These are phyloP conservation scores for Dryobates pubescens DNA, from an alignment of 2,797 vertebrate species.

Conservation along the genomic window DNA sequence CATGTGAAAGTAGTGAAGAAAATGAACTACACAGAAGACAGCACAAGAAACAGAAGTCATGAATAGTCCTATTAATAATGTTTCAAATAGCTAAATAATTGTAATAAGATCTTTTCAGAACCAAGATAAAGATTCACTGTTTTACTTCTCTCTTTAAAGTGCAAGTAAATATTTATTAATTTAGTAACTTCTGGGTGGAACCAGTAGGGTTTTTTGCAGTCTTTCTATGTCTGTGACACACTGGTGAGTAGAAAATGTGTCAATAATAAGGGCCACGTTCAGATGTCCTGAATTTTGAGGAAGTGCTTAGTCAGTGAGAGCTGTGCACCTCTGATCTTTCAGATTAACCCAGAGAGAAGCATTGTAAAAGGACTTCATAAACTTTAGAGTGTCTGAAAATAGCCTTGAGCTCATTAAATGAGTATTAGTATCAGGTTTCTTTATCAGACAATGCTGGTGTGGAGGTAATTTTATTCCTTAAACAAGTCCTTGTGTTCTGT, in stretches of 20 bases:
- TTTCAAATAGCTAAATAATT: not conserved
- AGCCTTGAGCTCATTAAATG: not conserved
- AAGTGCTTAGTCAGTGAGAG: not conserved
- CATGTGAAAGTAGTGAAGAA: not conserved
- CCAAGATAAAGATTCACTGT: not conserved
- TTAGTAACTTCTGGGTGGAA: not conserved
- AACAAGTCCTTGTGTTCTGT: not conserved
- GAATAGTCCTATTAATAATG: not conserved
- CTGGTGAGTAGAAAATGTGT: not conserved
- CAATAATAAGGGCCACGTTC: fast-evolving
- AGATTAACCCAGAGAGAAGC: not conserved
- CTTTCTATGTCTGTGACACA: not conserved
- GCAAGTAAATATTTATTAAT: not conserved
- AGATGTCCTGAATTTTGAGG: not conserved
- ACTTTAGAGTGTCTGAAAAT: not conserved
- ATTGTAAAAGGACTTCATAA: fast-evolving
- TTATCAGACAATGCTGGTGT: not conserved
- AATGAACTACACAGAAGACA: not conserved
- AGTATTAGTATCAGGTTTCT: not conserved
- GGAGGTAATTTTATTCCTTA: not conserved
- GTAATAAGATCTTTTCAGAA: not conserved
- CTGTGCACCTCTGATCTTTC: not conserved
- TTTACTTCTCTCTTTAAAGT: not conserved
- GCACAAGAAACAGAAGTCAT: not conserved
- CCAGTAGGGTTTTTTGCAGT: not conserved